Conservation (phyloP, 2,888 invertebrate genomes). For the Lycocerus yunnanus region DNA sequence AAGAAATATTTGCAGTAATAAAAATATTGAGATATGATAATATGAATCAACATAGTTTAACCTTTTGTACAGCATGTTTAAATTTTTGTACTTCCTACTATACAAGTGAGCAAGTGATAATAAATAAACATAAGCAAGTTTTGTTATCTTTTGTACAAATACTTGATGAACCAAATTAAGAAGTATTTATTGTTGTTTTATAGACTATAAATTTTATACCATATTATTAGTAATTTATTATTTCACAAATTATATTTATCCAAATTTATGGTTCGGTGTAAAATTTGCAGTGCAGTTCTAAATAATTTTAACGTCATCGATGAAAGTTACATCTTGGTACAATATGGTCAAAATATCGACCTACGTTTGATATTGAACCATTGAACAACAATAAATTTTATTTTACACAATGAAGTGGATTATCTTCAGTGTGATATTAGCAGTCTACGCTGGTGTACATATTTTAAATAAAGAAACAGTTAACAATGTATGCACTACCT, state of each 20-base stretch:
- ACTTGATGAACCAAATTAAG: neutral
- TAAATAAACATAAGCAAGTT: neutral
- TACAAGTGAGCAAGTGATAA: neutral
- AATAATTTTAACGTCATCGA: neutral
- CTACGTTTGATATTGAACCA: neutral
- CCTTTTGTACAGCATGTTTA: neutral
- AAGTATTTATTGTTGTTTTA: neutral
- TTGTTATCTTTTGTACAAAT: neutral
- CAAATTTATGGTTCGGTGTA: neutral
- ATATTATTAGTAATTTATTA: neutral
- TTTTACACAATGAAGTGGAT: constrained; percentile 4
- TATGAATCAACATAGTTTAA: neutral
- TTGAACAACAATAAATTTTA: neutral
- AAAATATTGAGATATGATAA: neutral
- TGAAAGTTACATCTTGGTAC: neutral
- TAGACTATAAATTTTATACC: too few species aligned
- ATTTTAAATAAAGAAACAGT: neutral
- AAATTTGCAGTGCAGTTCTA: neutral
- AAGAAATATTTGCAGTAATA: neutral
- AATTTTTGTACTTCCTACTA: neutral
- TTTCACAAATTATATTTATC: neutral
- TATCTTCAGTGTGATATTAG: neutral
- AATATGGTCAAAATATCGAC: neutral
- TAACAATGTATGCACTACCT: constrained; percentile 25
- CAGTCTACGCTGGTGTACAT: neutral